Evolutionary conservation across 2,797 vertebrate genomes (phyloP).

Genomic region (Ceryle rudis): DNA sequence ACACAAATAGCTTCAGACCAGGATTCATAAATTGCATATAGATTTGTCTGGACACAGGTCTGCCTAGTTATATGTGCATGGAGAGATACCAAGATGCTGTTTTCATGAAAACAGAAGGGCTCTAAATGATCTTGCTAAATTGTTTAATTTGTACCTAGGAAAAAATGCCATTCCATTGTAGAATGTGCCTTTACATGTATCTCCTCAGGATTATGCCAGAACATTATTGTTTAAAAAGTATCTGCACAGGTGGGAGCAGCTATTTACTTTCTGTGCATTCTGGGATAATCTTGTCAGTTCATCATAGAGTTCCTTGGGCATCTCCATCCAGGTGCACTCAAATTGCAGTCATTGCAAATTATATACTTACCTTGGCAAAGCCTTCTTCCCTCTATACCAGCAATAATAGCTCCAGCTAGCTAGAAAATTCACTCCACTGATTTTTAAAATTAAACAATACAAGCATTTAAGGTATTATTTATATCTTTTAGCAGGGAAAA

Average conservation of each 20-base stretch:
- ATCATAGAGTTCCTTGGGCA: not conserved
- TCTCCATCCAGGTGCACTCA: slow-evolving; percentile 15
- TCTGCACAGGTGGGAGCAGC: not conserved
- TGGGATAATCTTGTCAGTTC: not conserved
- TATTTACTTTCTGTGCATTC: not conserved
- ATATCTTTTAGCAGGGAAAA: not conserved
- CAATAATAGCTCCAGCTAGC: not conserved
- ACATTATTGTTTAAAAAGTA: not conserved
- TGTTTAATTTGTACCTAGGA: not conserved
- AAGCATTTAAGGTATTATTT: slow-evolving; percentile 46
- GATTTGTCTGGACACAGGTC: not conserved
- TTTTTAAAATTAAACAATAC: slow-evolving; percentile 36
- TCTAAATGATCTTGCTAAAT: not conserved
- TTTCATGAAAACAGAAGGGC: not conserved
- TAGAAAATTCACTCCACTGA: slow-evolving; percentile 5
- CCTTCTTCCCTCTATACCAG: not conserved
- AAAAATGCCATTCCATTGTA: not conserved
- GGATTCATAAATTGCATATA: not conserved
- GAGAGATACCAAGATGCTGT: not conserved
- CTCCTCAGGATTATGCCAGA: not conserved
- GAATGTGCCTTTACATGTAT: not conserved
- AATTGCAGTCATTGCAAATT: slow-evolving; percentile 9
- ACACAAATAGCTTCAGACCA: not conserved
- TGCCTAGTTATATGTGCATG: not conserved
- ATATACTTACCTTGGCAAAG: not conserved